Percentiles rank a stretch among this genome's conserved stretches.
Conservation (phyloP, 2,113 vertebrate genomes). For the Ellobius talpinus region DNA sequence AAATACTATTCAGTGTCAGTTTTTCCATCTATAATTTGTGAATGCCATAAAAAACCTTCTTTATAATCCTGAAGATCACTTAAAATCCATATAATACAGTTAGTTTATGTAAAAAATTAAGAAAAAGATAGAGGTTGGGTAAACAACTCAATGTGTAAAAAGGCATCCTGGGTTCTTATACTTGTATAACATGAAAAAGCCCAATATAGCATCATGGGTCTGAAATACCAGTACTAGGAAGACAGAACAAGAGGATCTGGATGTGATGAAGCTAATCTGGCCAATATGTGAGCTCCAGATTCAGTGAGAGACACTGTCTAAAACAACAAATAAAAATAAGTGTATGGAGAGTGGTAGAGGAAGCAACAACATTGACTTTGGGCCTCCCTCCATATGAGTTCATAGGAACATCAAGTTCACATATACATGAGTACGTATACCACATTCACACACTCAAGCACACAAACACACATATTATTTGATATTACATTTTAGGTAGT, state of each 20-base stretch:
- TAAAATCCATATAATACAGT: not conserved
- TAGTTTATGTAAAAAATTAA: not conserved
- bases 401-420: not conserved
- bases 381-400: too few species aligned
- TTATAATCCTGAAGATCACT: not conserved
- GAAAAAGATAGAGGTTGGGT: accelerated
- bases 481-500: not conserved
- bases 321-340: not conserved
- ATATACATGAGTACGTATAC: not conserved
- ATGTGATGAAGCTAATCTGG: not conserved
- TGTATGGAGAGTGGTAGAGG: too few species aligned
- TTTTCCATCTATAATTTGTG: not conserved
- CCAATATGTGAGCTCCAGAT: not conserved
- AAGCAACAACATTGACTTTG: too few species aligned
- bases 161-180: too few species aligned
- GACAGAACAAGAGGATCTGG: not conserved
- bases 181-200: too few species aligned
- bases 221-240: not conserved
- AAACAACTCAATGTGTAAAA: not conserved
- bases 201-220: too few species aligned
- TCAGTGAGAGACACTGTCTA: not conserved
- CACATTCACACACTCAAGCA: not conserved
- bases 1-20: not conserved
- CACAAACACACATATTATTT: not conserved
- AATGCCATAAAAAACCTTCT: not conserved